phyloP scores from a whole-genome alignment of 2,888 invertebrate species.

The Alloplasta piceator region DNA sequence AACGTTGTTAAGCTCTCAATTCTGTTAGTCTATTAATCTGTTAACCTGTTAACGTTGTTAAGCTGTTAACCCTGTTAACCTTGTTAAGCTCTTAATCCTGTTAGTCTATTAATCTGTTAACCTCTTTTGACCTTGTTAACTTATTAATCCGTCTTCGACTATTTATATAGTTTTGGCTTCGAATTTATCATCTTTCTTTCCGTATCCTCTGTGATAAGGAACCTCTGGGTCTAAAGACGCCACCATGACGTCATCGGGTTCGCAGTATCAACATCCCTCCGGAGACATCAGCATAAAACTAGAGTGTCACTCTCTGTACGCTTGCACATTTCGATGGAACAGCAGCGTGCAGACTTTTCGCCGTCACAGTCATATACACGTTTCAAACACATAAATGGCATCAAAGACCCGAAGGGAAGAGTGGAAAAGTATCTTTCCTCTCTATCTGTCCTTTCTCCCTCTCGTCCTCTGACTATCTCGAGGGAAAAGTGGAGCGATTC shows the following conservation, averaged over 20 bases:
- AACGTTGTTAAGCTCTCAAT: too few species aligned
- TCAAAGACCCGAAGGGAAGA: slow-evolving; percentile 34
- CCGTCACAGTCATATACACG: neutral
- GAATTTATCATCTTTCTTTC: too few species aligned
- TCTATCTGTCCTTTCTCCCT: neutral
- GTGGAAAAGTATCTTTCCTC: slow-evolving; percentile 22
- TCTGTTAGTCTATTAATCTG: too few species aligned
- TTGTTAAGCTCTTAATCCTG: too few species aligned
- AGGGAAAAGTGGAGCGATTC: slow-evolving; percentile 10
- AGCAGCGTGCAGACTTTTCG: slow-evolving; percentile 7
- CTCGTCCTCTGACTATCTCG: neutral
- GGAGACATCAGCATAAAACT: slow-evolving; percentile 12
- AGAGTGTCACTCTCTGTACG: slow-evolving; percentile 24
- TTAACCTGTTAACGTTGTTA: too few species aligned
- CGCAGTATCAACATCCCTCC: neutral
- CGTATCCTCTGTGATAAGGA: too few species aligned
- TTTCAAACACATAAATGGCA: slow-evolving; percentile 34
- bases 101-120: too few species aligned
- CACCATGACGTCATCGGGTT: neutral
- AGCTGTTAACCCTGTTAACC: too few species aligned
- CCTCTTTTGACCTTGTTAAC: too few species aligned
- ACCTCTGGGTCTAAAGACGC: too few species aligned
- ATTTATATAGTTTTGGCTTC: too few species aligned
- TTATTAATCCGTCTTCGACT: too few species aligned
- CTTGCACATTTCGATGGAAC: slow-evolving; percentile 25